Base-by-base conservation (phyloP, 2,888 invertebrate species). In the Vanessa cardui region DNA sequence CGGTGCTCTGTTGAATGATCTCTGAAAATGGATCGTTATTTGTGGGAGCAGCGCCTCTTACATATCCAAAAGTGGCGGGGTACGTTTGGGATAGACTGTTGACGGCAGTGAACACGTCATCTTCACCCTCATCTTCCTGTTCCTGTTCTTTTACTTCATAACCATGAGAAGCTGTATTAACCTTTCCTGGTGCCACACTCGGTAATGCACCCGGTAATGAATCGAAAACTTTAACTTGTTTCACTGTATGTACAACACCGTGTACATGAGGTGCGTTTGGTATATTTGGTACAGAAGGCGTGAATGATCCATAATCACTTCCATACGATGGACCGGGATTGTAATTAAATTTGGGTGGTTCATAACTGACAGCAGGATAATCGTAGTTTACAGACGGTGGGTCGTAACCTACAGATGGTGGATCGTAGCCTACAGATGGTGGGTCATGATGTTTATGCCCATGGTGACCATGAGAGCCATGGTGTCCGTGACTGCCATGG, bases 121-220 rank as follows among this genome's bases (percentile, higher is more conserved):
- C 90, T 1, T 89, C 89, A 0, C 81, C 86, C 2, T 89, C 88
- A 5, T 85, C 87, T 0, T 83, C 88, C 49, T 89, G 81, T 73
- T 83, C 88, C 49, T 89, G 81, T 73, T 93, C 93, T 1, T 88
- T 92, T 0, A 93, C 93, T 78, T 92, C 83, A 69, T 93, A 93
- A 1, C 91, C 90, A 33, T 82, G 77, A 0, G 75, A 71, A 0
- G 70, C 76, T 2, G 62, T 58, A 44, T 68, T 73, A 2, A 69
- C 62, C 2, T 8, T 18, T n/a, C 33, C 56, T 1, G 54, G 7
- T 33, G 26, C 7, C 18, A 54, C 69, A 12, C 71, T 78, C 0
- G 87, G 87, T 47, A 89, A 56, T 0, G 78, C 82, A 0, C 87
- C 88, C 0, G 91, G 91, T 15, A 85, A 72, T 0, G 89, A 87